Conservation (phyloP, 2,113 vertebrate genomes). For the Rhea pennata region DNA sequence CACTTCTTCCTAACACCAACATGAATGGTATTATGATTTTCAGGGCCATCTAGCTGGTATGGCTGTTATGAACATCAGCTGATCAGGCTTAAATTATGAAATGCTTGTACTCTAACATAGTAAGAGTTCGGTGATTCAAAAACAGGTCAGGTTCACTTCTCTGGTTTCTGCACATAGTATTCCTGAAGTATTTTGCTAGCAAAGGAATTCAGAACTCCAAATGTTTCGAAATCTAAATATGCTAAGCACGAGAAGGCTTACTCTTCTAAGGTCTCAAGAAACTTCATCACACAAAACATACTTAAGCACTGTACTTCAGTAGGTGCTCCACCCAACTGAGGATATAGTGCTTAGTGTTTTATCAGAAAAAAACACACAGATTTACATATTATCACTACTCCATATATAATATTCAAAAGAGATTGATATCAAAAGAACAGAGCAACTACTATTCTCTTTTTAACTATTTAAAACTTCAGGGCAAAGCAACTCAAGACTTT, state of each 20-base stretch:
- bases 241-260: not conserved
- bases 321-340: not conserved
- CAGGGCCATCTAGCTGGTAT: not conserved
- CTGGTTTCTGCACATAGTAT: not conserved
- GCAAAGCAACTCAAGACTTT: not conserved
- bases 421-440: not conserved
- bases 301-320: not conserved
- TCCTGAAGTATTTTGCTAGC: not conserved
- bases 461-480: not conserved
- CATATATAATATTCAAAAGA: not conserved
- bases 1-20: not conserved
- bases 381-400: not conserved
- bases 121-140: not conserved
- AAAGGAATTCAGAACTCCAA: not conserved
- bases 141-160: not conserved
- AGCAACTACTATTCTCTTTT: not conserved
- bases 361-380: not conserved
- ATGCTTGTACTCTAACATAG: not conserved
- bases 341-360: not conserved
- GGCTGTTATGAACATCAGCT: not conserved
- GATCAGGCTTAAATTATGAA: not conserved
- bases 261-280: not conserved
- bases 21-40: not conserved
- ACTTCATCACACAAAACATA: not conserved
- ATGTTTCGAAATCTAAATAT: not conserved